Evolutionary conservation across 2,113 vertebrate genomes (phyloP).

Genomic region (Ardeotis arabs): DNA sequence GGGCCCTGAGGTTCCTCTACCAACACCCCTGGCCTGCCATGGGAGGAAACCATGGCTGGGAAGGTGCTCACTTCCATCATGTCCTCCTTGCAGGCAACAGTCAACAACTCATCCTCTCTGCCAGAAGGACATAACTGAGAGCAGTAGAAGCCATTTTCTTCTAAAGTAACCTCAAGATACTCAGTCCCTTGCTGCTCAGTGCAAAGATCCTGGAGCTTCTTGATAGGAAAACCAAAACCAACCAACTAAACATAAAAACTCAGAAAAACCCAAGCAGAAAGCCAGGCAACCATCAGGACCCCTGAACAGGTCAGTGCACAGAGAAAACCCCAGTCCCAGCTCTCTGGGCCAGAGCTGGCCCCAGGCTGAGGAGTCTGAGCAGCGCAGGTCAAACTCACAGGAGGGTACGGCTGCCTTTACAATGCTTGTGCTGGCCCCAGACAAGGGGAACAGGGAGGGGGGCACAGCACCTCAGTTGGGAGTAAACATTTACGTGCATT

Average conservation of each 20-base stretch:
- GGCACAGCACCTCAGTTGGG: constrained; percentile 39
- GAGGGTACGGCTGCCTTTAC: neutral
- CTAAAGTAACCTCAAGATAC: neutral
- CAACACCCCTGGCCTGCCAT: neutral
- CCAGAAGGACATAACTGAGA: neutral
- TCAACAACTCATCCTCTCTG: neutral
- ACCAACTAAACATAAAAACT: neutral
- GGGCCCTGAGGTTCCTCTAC: neutral
- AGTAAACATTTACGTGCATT: constrained; percentile 65
- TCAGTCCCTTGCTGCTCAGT: neutral
- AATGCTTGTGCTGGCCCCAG: constrained; percentile 4
- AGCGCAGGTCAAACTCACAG: neutral
- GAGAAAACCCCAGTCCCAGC: neutral
- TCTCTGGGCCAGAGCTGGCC: neutral
- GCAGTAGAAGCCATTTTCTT: neutral
- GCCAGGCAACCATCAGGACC: neutral
- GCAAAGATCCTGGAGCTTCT: constrained; percentile 34
- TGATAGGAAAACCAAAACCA: neutral
- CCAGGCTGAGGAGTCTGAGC: neutral
- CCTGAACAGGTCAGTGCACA: constrained; percentile 10
- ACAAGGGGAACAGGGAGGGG: neutral
- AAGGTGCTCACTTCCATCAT: neutral
- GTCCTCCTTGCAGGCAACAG: neutral
- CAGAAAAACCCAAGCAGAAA: neutral
- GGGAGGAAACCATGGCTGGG: neutral